Base-by-base conservation (phyloP, 2,113 vertebrate species). In the Cisticola juncidis region DNA sequence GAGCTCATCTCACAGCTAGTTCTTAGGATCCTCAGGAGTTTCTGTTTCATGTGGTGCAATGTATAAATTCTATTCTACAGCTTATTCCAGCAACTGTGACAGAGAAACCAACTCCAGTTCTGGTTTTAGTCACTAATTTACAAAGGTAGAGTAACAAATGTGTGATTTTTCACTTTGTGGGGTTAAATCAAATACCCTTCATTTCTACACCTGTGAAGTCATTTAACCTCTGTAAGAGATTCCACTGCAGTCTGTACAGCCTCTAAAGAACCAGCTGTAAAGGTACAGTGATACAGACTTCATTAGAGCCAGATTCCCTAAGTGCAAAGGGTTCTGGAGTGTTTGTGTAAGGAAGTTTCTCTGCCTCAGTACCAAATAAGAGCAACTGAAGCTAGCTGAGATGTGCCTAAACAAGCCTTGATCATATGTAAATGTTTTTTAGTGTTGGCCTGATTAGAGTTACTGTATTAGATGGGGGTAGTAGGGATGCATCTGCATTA, bases 1-100 rank as follows among this genome's bases (percentile, higher is more conserved):
- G 95, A 94, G 65, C 80, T 96, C 91, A 93, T 96, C 96, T 95
- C 66, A 74, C 82, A 95, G 91, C 66, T 93, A 87, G 70, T 57
- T 90, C 86, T 86, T 58, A 92, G 60, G 54, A 92, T 74, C 70
- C 88, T 72, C 70, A 77, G 71, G 91, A 95, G 62, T 31, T 94
- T 95, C 91, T 69, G 76, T 93, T 96, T 95, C 66, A 45, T 69
- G 58, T 62, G 31, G 78, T 84, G 48, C 61, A 74, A 92, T 58
- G 48, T 68, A 74, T 47, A 60, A 94, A 88, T 88, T 81, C 79
- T 78, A 23, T 77, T 84, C 81, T 71, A 66, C 38, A 73, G 44
- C n/a, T 82, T 12, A n/a, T 90, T 85, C 38, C 48, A 85, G 85
- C 38, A 85, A 14, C 50, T 58, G 36, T 71, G 69, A 79, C 35